These are phyloP conservation scores for Theretra japonica DNA, from an alignment of 2,888 invertebrate genomes.

Conservation along the genomic window DNA sequence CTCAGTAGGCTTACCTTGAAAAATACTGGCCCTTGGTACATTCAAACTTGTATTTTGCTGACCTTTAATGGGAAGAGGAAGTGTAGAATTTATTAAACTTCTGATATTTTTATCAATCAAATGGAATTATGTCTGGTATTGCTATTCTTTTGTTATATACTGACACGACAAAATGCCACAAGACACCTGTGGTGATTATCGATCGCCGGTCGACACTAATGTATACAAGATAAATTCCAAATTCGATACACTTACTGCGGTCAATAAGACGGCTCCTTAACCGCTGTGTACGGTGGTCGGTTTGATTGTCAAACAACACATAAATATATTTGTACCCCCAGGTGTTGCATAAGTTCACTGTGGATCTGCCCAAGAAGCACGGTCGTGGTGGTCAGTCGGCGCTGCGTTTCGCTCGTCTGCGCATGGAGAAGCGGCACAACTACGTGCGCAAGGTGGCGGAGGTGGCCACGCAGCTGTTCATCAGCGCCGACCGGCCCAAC, in stretches of 20 bases:
- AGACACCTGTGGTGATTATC: too few relatives aligned
- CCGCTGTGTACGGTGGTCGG: background rate
- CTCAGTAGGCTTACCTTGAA: background rate
- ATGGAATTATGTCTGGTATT: too few relatives aligned
- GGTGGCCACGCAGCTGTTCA: slow-evolving; percentile 96
- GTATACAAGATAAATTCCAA: too few relatives aligned
- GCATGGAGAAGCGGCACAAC: slow-evolving; percentile 99
- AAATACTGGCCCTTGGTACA: too few relatives aligned
- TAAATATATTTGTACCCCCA: slow-evolving; percentile 54
- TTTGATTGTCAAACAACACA: background rate
- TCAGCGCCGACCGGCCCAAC: slow-evolving; percentile 98
- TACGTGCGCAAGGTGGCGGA: slow-evolving; percentile 97
- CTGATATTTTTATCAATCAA: too few relatives aligned
- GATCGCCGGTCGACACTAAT: too few relatives aligned
- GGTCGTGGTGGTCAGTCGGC: slow-evolving; percentile 99
- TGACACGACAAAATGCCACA: too few relatives aligned
- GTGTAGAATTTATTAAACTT: too few relatives aligned
- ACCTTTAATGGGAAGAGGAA: too few relatives aligned
- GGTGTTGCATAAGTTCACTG: slow-evolving; percentile 98
- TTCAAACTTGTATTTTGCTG: too few relatives aligned
- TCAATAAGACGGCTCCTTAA: background rate
- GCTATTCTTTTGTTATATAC: too few relatives aligned
- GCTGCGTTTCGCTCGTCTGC: slow-evolving; percentile 98
- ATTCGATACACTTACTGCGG: too few relatives aligned
- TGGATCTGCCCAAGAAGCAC: slow-evolving; percentile 99